Evolutionary conservation across 2,888 invertebrate species (phyloP), one percentile per base, ranked within the genome.

Genomic region (Isoperla grammatica): DNA sequence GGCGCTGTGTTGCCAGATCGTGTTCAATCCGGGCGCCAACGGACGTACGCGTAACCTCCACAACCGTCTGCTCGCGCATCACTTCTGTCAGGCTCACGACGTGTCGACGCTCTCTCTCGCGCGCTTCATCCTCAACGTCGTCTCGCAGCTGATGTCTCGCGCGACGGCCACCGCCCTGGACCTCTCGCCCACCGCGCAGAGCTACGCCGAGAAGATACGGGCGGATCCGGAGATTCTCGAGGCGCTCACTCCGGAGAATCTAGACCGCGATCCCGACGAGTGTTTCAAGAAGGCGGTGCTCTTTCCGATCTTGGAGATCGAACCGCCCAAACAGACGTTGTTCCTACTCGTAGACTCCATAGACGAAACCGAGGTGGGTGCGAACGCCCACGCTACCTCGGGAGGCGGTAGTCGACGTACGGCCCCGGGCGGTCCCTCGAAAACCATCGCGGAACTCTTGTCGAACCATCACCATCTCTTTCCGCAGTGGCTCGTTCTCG

Each of bases 321-420:
- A 88, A 61, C 88, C 92, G 2, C 94, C 95, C 0, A 90, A 91
- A 71, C 88, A 88, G 60, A 87, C 88, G 17, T 77, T 93, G 59
- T 87, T 95, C 68, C 78, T 96, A 46, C 75, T 96, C 6, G 91
- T 96, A 1, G 97, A 97, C 71, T 95, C 94, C 0, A 88, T 96
- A 19, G 95, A 96, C 71, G 95, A 96, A 70, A 83, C 55, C 37
- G 48, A 56, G 40, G 57, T 56, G 46, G 60, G 60, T n/a, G 15
- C 48, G 37, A 19, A 29, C n/a, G n/a, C n/a, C n/a, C n/a, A n/a
- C n/a, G n/a, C n/a, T n/a, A n/a, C n/a, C n/a, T n/a, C n/a, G n/a
- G 29, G 29, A 8, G 29, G 4, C 4, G 8, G 5, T 8, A 6
- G 5, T 29, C 4, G 8, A 8, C 4, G 8, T 6, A 29, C 42